A percentile compares a stretch with the other conserved stretches of the same genome.
Conservation (phyloP, 2,888 invertebrate species). For the Lepidochrysops patricia region DNA sequence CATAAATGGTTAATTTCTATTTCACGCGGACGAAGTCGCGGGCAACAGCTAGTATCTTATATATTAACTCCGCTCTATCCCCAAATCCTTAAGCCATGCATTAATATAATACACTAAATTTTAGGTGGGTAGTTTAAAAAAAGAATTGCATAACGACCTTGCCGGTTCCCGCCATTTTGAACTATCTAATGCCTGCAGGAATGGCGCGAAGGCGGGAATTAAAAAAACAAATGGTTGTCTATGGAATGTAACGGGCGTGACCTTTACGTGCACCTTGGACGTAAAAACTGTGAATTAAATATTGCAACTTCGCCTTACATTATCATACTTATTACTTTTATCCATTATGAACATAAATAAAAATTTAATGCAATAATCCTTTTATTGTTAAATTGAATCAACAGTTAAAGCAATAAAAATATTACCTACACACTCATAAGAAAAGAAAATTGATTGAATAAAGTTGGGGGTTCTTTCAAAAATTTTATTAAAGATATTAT, state of each 20-base stretch:
- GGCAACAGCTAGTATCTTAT: too few relatives aligned
- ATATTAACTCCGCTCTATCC: too few relatives aligned
- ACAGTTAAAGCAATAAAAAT: not conserved
- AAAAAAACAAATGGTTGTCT: conserved; percentile 28
- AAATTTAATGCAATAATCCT: not conserved
- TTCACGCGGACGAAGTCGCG: too few relatives aligned
- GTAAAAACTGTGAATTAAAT: conserved; percentile 9
- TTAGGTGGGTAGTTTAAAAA: too few relatives aligned
- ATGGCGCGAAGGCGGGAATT: not conserved
- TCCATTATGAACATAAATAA: not conserved
- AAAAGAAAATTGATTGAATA: too few relatives aligned
- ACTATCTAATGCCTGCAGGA: not conserved
- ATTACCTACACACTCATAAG: too few relatives aligned
- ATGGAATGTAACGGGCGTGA: conserved; percentile 46
- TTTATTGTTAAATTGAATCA: not conserved
- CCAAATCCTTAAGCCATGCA: too few relatives aligned
- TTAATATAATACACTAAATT: too few relatives aligned
- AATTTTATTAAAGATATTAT: too few relatives aligned
- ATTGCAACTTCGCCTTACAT: not conserved
- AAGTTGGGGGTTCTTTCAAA: too few relatives aligned
- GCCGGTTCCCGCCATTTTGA: not conserved
- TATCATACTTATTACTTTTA: not conserved
- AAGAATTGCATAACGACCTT: not conserved
- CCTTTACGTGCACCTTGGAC: conserved; percentile 36
- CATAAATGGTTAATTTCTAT: too few relatives aligned